Evolutionary conservation across 2,888 invertebrate species (phyloP).

Genomic region (Diarsia dahlii): DNA sequence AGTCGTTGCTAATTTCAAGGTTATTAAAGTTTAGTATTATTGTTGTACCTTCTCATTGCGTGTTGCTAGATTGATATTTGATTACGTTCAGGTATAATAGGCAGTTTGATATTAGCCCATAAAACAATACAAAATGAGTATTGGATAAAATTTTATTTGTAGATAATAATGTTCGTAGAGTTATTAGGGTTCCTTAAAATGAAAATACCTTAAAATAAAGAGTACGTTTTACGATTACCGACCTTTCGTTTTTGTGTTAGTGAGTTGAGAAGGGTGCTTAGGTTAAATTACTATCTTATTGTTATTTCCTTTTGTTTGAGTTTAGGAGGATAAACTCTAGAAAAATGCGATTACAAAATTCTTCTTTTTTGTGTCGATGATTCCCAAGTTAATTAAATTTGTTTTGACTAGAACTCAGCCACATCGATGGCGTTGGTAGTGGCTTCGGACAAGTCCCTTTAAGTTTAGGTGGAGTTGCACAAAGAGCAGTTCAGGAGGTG

Average conservation of each 20-base stretch:
- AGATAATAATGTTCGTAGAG: conserved; percentile 29
- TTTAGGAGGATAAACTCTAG: background rate
- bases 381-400: too few species aligned
- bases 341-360: background rate
- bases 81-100: conserved; percentile 14
- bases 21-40: conserved; percentile 1
- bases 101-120: background rate
- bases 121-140: conserved; percentile 10
- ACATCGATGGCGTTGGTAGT: too few species aligned
- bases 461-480: too few species aligned
- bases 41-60: conserved; percentile 11
- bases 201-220: conserved; percentile 26
- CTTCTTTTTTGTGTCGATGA: too few species aligned
- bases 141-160: conserved; percentile 36
- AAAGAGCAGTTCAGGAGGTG: too few species aligned
- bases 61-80: conserved; percentile 36
- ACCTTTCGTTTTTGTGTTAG: conserved; percentile 10
- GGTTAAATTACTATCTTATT: background rate
- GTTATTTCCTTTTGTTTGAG: conserved; percentile 16
- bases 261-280: background rate
- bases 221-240: conserved; percentile 30
- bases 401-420: too few species aligned
- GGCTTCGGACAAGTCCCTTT: too few species aligned
- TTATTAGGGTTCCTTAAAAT: conserved; percentile 42
- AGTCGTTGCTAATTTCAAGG: conserved; percentile 20